A percentile compares a stretch with the other conserved stretches of the same genome.
phyloP scores from a whole-genome alignment of 2,888 invertebrate genomes.

The Diarsia mendica region DNA sequence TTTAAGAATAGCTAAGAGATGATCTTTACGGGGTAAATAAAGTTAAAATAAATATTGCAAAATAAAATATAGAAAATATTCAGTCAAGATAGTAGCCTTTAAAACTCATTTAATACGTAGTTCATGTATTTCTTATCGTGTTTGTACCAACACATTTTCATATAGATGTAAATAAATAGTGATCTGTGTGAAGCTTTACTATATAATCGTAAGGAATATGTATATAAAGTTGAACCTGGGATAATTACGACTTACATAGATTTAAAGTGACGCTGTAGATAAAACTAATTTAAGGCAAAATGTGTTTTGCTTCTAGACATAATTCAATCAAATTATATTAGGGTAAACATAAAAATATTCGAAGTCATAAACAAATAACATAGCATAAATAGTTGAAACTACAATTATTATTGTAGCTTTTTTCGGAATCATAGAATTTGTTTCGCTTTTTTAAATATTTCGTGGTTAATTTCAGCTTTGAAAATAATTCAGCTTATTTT shows the following conservation, averaged over 20 bases:
- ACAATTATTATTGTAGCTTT: constrained; percentile 41
- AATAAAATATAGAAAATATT: constrained; percentile 10
- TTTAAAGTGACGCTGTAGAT: constrained; percentile 78
- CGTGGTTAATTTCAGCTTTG: constrained; percentile 16
- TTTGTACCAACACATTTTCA: constrained; percentile 60
- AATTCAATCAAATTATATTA: constrained; percentile 60
- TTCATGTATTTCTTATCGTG: constrained; percentile 35
- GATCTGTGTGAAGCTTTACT: constrained; percentile 85
- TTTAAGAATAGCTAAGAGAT: not conserved
- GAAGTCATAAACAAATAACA: constrained; percentile 15
- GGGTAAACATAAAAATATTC: constrained; percentile 34
- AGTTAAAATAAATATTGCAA: not conserved
- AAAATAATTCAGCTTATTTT: constrained; percentile 30
- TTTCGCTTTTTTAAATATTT: constrained; percentile 6
- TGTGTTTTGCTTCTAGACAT: constrained; percentile 68
- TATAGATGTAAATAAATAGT: constrained; percentile 72
- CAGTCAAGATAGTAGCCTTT: constrained; percentile 24
- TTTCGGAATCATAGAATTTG: constrained; percentile 6
- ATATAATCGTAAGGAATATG: constrained; percentile 81
- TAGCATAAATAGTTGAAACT: constrained; percentile 35
- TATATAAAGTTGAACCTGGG: constrained; percentile 87
- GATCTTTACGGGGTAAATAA: constrained; percentile 3
- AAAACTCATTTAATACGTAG: constrained; percentile 51
- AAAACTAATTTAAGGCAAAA: constrained; percentile 62
- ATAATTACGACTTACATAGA: constrained; percentile 90